Evolutionary conservation across 2,113 vertebrate genomes (phyloP), one percentile per base, ranked within the genome.

Genomic region (Microtus ochrogaster): DNA sequence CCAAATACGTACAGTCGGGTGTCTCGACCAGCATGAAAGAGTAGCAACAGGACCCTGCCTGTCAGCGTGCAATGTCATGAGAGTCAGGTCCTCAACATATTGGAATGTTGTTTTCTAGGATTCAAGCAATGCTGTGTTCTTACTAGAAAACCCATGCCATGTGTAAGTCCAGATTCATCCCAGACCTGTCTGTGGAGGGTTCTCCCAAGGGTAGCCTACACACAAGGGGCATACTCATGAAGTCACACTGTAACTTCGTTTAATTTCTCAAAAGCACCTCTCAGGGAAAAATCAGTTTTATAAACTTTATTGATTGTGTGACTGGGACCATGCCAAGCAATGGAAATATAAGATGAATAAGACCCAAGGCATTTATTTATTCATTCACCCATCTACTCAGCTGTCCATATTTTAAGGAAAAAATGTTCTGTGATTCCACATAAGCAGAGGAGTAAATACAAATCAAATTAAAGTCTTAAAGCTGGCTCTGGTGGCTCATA

Each of bases 251-350:
- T 68, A 41, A 77, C 73, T 93, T 70, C 44, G 72, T 49, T 90
- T 81, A 90, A 81, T 89, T 66, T 24, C 33, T 36, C 12, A 90
- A 83, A 91, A 94, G 39, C 28, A 61, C 3, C 61, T 85, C 39
- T 95, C 52, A 68, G n/a, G 63, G 81, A 96, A 89, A 84, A 96
- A 94, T 52, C 30, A 58, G 41, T 72, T 85, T 85, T 76, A 91
- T 28, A 73, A 84, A 96, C 21, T n/a, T 82, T 90, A 73, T 44
- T 70, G 44, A 83, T 14, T 78, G 24, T 85, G 11, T 92, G 66
- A 12, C 44, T 47, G 66, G 44, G 19, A 91, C 66, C 58, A 21
- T 65, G 36, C n/a, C 84, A 91, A 68, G 36, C 36, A 21, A 49
- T 55, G 65, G 8, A 13, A 81, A 72, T 92, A 2, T 76, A 78